Evolutionary conservation across 1,140 invertebrate species (phyloP), one percentile per base, ranked within the genome.

Genomic region (Sesamia nonagrioides): DNA sequence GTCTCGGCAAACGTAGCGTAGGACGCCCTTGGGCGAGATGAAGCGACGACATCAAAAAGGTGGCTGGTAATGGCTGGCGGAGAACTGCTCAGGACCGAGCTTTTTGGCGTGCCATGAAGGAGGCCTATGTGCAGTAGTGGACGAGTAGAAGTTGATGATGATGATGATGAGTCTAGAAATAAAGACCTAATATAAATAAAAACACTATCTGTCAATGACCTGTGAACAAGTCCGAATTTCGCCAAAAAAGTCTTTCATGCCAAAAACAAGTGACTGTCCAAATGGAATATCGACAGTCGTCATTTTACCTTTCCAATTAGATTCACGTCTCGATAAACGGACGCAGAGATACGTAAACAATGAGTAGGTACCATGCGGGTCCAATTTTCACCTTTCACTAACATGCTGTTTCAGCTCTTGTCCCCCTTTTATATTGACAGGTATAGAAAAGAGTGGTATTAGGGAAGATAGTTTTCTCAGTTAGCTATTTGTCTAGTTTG

Each of bases 301-400:
- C 54, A 61, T 35, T 48, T 45, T 48, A 60, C 56, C 13, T 33
- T 75, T 45, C 18, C 15, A 56, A 74, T 75, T 75, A 61, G 72
- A 75, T 75, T 27, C 54, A 27, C 18, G 48, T 42, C 60, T 75
- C 13, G 72, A 75, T 75, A 48, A 18, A 40, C 40, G 21, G 27
- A 17, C 56, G 72, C 69, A 61, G 50, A n/a, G 42, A 1, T 17
- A 56, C 17, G 56, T 60, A 61, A 75, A 75, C 56, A 75, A 18
- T 15, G 37, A 40, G 2, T 56, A 21, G 13, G 52, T 56, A 40
- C 0, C 35, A 60, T 61, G 18, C 56, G 56, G 56, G 56, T 48
- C 60, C 37, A 48, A 61, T 75, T 75, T 75, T 75, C 56, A 75
- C 72, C 72, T 75, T 58, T n/a, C 13, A 42, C 8, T 58, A 56